Base-by-base conservation (phyloP, 2,113 vertebrate species). In the Pontoporia blainvillei region DNA sequence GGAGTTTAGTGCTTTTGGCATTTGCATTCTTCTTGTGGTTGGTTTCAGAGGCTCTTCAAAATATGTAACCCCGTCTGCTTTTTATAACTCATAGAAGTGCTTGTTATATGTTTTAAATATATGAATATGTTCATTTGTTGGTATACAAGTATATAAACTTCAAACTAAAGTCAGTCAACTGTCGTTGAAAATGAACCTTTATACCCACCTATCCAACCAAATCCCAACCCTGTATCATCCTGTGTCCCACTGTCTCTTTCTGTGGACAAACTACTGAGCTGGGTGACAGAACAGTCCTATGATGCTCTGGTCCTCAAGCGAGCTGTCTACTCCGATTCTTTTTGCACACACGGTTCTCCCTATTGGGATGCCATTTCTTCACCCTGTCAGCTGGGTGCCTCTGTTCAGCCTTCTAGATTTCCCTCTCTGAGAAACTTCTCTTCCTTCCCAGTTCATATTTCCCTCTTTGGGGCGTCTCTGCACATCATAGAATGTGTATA, bases 11-110 rank as follows among this genome's bases (percentile, higher is more conserved):
- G 57, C 46, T 87, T 92, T 31, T 49, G 61, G n/a, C 27, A 76
- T 93, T 78, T 78, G 31, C 21, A n/a, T 84, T 83, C 67, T 87
- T 64, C 44, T 89, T 78, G 61, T 85, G 78, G 61, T 46, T 64
- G 79, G 18, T 64, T 64, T 90, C 14, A 72, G 59, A 75, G 49
- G 8, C 27, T 96, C 61, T 76, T 85, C 62, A 85, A 59, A 73
- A 57, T 79, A 14, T 15, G 27, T 78, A 71, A 79, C 14, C 23
- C 61, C 31, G 83, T 83, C 67, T 83, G 44, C 27, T 90, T 93
- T 73, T 66, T 75, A 54, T 93, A 34, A 57, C 76, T 85, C 23
- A 54, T 21, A 72, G 29, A 85, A 23, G 13, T 76, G 20, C 36
- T 78, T 90, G 29, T 52, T 78, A 20, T 27, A 59, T 85, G 44